phyloP scores from a whole-genome alignment of 1,140 invertebrate genomes.

The Drosophila burlai region DNA sequence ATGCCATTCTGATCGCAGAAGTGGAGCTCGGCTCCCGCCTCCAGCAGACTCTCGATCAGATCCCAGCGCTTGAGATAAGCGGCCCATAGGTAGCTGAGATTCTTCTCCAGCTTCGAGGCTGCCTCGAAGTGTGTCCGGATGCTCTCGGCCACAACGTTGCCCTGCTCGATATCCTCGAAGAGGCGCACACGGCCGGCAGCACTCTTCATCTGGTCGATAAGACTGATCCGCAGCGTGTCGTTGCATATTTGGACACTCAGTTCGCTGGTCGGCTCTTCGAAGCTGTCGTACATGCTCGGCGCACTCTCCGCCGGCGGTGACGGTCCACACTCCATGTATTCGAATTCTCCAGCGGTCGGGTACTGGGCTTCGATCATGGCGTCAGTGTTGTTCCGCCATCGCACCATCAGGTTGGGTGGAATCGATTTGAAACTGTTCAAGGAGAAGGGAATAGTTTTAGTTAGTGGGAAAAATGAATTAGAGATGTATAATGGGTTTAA shows the following conservation, averaged over 20 bases:
- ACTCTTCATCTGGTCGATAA: slow-evolving; percentile 90
- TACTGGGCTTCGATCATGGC: slow-evolving; percentile 88
- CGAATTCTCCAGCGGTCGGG: slow-evolving; percentile 88
- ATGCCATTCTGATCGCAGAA: slow-evolving; percentile 89
- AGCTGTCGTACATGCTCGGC: slow-evolving; percentile 90
- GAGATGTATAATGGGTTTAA: too few relatives aligned
- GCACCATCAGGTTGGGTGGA: slow-evolving; percentile 84
- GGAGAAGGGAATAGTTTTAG: background rate
- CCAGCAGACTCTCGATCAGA: slow-evolving; percentile 87
- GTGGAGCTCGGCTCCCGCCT: slow-evolving; percentile 89
- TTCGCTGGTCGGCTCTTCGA: slow-evolving; percentile 89
- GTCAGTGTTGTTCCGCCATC: slow-evolving; percentile 86
- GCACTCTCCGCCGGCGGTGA: slow-evolving; percentile 90
- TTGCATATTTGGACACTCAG: slow-evolving; percentile 90
- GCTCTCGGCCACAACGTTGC: slow-evolving; percentile 87
- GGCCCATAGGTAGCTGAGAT: slow-evolving; percentile 89
- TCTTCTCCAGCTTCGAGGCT: slow-evolving; percentile 88
- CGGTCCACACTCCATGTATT: slow-evolving; percentile 90
- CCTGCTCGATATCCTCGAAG: slow-evolving; percentile 90
- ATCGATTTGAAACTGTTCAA: slow-evolving; percentile 83
- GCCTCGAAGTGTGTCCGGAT: slow-evolving; percentile 86
- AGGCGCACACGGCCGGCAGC: slow-evolving; percentile 88
- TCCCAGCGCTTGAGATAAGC: slow-evolving; percentile 89
- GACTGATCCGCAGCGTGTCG: slow-evolving; percentile 89
- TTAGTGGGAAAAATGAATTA: background rate